phyloP scores from a whole-genome alignment of 2,797 vertebrate genomes.

The Gobio occitaniae region DNA sequence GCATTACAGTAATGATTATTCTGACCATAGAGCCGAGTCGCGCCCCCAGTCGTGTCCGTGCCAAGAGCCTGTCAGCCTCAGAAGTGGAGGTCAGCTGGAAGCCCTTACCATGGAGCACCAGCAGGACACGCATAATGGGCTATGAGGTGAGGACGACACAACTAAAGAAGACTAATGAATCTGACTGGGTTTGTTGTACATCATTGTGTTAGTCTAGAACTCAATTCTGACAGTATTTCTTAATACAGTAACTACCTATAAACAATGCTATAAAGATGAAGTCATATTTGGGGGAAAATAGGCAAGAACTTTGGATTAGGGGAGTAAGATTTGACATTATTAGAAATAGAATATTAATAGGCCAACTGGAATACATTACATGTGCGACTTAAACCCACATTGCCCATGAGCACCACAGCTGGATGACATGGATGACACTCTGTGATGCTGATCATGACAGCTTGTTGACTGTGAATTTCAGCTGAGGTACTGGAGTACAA shows the following conservation, averaged over 20 bases:
- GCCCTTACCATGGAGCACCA: constrained; percentile 84
- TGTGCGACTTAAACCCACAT: not conserved
- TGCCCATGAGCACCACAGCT: not conserved
- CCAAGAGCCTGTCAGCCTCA: constrained; percentile 87
- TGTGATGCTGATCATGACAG: not conserved
- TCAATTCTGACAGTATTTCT: constrained; percentile 28
- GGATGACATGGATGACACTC: not conserved
- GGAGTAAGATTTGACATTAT: not conserved
- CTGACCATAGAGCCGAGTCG: constrained; percentile 83
- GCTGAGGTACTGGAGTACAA: constrained; percentile 88
- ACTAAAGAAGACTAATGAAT: constrained; percentile 27
- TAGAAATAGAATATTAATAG: not conserved
- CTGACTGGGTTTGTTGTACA: not conserved
- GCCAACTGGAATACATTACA: not conserved
- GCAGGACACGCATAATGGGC: constrained; percentile 89
- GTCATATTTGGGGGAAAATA: not conserved
- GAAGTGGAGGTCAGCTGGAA: constrained; percentile 92
- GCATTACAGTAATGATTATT: constrained; percentile 29
- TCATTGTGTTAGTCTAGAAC: not conserved
- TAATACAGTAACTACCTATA: not conserved
- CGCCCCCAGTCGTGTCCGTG: constrained; percentile 84
- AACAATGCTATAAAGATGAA: not conserved
- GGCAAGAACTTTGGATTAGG: not conserved
- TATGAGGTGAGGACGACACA: constrained; percentile 84
- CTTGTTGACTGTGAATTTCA: constrained; percentile 61